Conservation (phyloP, 2,113 vertebrate species). For the Lagopus leucura region DNA sequence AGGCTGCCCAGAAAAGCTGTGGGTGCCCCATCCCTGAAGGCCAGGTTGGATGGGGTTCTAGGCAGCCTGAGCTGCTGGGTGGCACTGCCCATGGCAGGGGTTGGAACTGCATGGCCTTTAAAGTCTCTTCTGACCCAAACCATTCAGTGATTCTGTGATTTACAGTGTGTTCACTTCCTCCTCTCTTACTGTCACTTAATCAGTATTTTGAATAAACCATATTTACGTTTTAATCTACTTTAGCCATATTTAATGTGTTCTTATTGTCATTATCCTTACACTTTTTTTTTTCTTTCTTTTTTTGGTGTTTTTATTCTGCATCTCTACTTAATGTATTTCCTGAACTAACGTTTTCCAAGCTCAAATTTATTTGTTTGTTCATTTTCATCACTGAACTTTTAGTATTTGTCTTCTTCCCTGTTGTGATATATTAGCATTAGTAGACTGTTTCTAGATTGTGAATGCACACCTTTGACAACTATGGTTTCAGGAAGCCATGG, state of each 20-base stretch:
- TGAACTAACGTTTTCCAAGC: neutral
- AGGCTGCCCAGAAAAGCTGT: no score
- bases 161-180: neutral
- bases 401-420: slow-evolving; percentile 6
- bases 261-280: neutral
- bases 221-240: neutral
- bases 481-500: neutral
- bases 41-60: no score
- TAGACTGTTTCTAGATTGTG: neutral
- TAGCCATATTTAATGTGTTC: neutral
- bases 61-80: no score
- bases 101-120: no score
- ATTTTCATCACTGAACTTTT: slow-evolving; percentile 1
- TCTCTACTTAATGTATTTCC: neutral
- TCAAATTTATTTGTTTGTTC: neutral
- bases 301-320: neutral
- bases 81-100: no score
- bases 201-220: neutral
- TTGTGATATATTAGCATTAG: neutral
- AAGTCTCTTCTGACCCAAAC: no score
- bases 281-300: neutral
- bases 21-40: no score
- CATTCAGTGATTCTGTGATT: no score
- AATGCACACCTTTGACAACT: neutral
- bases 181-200: neutral